Percentiles rank a stretch among this genome's conserved stretches.
These are phyloP conservation scores for Sorex maritimensis DNA, from an alignment of 2,797 vertebrate genomes.

Conservation along the genomic window DNA sequence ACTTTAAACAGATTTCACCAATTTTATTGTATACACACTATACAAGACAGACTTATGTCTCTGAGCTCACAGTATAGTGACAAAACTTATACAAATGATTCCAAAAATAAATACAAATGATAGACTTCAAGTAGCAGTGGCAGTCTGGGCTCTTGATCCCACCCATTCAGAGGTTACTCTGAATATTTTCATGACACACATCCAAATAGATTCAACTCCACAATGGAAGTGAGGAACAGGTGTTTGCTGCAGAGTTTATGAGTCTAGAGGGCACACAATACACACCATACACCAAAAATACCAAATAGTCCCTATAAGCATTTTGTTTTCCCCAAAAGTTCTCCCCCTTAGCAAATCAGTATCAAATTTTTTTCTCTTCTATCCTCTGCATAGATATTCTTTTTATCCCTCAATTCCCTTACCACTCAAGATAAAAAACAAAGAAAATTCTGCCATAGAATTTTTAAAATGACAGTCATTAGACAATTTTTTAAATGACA, in stretches of 20 bases:
- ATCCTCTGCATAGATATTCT: background rate
- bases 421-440: background rate
- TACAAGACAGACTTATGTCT: background rate
- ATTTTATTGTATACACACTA: background rate
- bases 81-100: conserved; percentile 32
- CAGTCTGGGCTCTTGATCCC: background rate
- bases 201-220: background rate
- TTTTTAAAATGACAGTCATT: background rate
- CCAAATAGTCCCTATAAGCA: background rate
- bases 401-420: background rate
- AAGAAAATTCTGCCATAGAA: background rate
- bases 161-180: background rate
- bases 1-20: conserved; percentile 10
- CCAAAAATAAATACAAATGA: background rate
- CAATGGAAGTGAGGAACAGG: background rate
- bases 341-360: background rate
- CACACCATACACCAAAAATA: background rate
- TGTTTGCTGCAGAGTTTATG: background rate
- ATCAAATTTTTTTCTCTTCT: background rate
- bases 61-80: background rate
- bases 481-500: background rate
- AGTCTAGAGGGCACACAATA: background rate
- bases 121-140: background rate
- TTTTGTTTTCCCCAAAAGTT: conserved; percentile 22
- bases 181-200: background rate